These are phyloP conservation scores for Aphaenogaster rudis DNA, from an alignment of 1,140 invertebrate species.

Conservation along the genomic window DNA sequence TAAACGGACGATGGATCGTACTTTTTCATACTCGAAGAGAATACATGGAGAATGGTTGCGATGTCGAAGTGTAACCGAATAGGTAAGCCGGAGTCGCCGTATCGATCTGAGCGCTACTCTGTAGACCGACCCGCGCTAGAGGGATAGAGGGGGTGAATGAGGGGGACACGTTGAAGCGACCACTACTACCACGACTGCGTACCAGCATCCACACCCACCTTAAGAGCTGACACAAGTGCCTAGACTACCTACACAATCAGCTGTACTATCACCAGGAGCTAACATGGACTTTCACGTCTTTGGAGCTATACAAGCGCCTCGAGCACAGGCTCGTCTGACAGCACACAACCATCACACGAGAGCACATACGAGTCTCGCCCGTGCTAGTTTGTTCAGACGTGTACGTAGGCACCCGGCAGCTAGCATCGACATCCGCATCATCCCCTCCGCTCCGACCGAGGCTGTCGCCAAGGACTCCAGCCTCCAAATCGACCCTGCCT, in stretches of 20 bases:
- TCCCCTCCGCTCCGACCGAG: conserved; percentile 23
- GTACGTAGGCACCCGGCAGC: conserved; percentile 40
- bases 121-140: conserved; percentile 33
- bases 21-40: conserved; percentile 18
- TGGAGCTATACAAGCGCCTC: conserved; percentile 18
- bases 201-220: conserved; percentile 56
- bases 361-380: conserved; percentile 4
- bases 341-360: not conserved
- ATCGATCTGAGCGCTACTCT: conserved; percentile 76
- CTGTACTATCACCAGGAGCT: conserved; percentile 52
- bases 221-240: conserved; percentile 60
- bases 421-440: conserved; percentile 58
- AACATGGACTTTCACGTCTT: conserved; percentile 41
- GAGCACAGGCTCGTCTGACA: conserved; percentile 14
- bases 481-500: conserved; percentile 75
- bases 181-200: conserved; percentile 29
- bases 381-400: conserved; percentile 38
- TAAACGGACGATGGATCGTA: not conserved
- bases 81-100: conserved; percentile 68
- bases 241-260: conserved; percentile 59
- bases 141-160: not conserved
- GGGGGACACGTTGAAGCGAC: conserved; percentile 38
- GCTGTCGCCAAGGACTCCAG: conserved; percentile 55
- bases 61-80: conserved; percentile 30
- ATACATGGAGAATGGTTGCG: conserved; percentile 21